These are phyloP conservation scores for Hephaestus fuliginosus DNA, from an alignment of 2,797 vertebrate genomes.

Conservation along the genomic window DNA sequence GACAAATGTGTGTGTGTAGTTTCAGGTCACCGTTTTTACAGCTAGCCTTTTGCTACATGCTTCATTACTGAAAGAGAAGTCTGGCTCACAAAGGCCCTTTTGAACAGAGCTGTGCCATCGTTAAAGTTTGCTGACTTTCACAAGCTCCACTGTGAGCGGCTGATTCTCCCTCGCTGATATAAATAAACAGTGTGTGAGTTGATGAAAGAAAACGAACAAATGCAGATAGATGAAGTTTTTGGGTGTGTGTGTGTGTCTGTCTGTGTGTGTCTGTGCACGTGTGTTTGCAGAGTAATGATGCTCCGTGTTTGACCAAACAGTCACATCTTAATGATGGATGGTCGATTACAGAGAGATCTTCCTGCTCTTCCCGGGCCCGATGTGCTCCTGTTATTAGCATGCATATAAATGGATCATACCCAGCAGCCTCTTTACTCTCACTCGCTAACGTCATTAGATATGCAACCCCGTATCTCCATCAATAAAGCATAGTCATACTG, in stretches of 20 bases:
- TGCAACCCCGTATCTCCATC: slow-evolving; percentile 69
- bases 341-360: slow-evolving; percentile 73
- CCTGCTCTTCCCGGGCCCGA: slow-evolving; percentile 62
- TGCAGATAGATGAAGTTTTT: slow-evolving; percentile 54
- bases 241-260: slow-evolving; percentile 16
- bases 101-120: slow-evolving; percentile 46
- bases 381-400: slow-evolving; percentile 77
- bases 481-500: slow-evolving; percentile 67
- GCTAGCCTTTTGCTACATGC: slow-evolving; percentile 45
- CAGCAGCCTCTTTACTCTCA: slow-evolving; percentile 70
- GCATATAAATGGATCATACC: slow-evolving; percentile 78
- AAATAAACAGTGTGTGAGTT: slow-evolving; percentile 43
- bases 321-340: slow-evolving; percentile 78
- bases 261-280: slow-evolving; percentile 9
- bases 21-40: slow-evolving; percentile 59
- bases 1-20: slow-evolving; percentile 39
- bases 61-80: slow-evolving; percentile 60
- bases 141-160: slow-evolving; percentile 20
- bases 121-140: slow-evolving; percentile 67
- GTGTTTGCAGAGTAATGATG: slow-evolving; percentile 70
- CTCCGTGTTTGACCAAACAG: slow-evolving; percentile 65
- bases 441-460: slow-evolving; percentile 66
- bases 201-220: slow-evolving; percentile 55
- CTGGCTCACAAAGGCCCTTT: slow-evolving; percentile 58
- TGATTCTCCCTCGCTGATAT: slow-evolving; percentile 33